Evolutionary conservation across 2,113 vertebrate species (phyloP).

Genomic region (Pelusios castaneus): DNA sequence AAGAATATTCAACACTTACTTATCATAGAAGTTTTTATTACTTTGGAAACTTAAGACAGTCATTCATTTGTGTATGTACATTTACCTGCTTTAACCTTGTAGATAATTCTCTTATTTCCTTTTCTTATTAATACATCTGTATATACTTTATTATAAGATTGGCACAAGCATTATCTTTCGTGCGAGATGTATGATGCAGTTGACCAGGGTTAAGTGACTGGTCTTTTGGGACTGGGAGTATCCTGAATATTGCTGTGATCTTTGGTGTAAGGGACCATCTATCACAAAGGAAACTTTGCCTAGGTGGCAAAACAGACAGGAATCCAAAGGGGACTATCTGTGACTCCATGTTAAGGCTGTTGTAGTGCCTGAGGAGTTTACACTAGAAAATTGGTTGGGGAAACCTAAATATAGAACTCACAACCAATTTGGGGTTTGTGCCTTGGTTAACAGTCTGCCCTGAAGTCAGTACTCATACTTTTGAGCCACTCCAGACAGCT

Average conservation of each 20-base stretch:
- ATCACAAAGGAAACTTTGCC: not conserved
- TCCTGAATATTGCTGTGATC: not conserved
- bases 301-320: not conserved
- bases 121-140: not conserved
- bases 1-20: not conserved
- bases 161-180: not conserved
- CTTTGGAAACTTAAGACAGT: not conserved
- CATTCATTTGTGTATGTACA: not conserved
- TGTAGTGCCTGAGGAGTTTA: not conserved
- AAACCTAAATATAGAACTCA: not conserved
- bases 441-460: not conserved
- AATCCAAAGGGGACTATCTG: not conserved
- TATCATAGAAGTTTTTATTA: not conserved
- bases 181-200: not conserved
- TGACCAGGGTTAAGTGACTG: not conserved
- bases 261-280: not conserved
- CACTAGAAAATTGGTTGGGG: not conserved
- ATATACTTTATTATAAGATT: not conserved
- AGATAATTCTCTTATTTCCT: not conserved
- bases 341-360: not conserved
- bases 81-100: not conserved
- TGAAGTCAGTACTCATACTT: not conserved
- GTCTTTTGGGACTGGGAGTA: not conserved
- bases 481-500: not conserved
- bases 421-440: not conserved